Percentiles rank a stretch among this genome's conserved stretches.
Conservation (phyloP, 2,797 vertebrate species). For the Anableps anableps region DNA sequence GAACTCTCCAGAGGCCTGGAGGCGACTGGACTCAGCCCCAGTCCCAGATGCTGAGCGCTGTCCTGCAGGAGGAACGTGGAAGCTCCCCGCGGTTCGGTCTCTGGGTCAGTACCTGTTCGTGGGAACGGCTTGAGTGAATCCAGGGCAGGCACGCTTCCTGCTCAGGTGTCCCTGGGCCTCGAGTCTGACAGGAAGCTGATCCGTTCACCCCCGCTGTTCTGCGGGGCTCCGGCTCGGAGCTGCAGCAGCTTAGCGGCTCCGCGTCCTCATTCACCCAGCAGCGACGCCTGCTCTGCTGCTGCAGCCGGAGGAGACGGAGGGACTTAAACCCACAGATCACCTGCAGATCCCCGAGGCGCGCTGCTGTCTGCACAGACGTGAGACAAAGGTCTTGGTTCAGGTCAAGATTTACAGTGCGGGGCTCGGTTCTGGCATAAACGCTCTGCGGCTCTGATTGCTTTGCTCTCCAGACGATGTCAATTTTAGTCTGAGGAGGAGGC, state of each 20-base stretch:
- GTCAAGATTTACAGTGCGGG: slow-evolving; percentile 92
- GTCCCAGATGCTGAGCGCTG: too few species aligned
- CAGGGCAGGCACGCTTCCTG: too few species aligned
- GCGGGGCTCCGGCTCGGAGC: slow-evolving; percentile 13
- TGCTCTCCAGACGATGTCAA: slow-evolving; percentile 95
- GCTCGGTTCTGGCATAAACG: slow-evolving; percentile 92
- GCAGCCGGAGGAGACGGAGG: slow-evolving; percentile 30
- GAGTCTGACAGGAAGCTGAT: background rate
- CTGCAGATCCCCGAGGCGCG: slow-evolving; percentile 85
- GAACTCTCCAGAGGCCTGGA: too few species aligned
- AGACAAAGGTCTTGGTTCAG: slow-evolving; percentile 89
- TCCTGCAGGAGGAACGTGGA: too few species aligned
- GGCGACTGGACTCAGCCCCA: too few species aligned
- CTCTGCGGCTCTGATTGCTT: slow-evolving; percentile 94
- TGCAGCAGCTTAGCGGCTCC: background rate
- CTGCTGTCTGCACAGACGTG: slow-evolving; percentile 82
- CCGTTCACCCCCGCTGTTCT: slow-evolving; percentile 25
- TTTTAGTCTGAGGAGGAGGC: slow-evolving; percentile 86
- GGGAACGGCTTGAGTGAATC: too few species aligned
- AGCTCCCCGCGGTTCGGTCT: too few species aligned
- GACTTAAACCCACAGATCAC: slow-evolving; percentile 82
- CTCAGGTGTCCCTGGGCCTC: too few species aligned
- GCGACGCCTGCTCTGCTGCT: background rate
- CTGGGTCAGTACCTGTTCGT: too few species aligned
- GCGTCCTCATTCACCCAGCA: background rate